Evolutionary conservation across 2,888 invertebrate genomes (phyloP).

Genomic region (Patella ulyssiponensis): DNA sequence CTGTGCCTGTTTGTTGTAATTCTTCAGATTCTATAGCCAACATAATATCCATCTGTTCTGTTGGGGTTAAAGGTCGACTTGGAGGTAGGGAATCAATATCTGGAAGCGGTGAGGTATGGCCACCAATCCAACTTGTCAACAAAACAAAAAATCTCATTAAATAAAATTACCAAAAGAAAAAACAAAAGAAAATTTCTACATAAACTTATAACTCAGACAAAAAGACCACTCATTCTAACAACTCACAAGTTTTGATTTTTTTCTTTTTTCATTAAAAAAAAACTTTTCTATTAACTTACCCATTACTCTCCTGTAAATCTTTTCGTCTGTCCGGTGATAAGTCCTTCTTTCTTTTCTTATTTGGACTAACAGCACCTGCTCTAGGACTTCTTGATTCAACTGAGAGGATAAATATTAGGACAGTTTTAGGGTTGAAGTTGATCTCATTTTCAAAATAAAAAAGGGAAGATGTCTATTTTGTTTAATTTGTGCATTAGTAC

Average conservation of each 20-base stretch:
- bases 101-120: constrained; percentile 16
- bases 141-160: not conserved
- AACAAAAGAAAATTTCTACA: not conserved
- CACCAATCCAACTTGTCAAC: constrained; percentile 4
- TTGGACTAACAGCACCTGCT: not conserved
- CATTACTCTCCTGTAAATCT: not conserved
- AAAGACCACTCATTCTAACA: no score
- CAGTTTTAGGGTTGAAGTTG: no score
- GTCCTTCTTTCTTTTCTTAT: not conserved
- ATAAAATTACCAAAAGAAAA: not conserved
- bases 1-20: constrained; percentile 51
- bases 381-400: constrained; percentile 5
- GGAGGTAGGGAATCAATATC: constrained; percentile 50
- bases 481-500: no score
- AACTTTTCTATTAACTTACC: not conserved
- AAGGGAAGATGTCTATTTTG: no score
- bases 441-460: no score
- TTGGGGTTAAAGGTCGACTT: constrained; percentile 70
- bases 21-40: constrained; percentile 63
- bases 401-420: not conserved
- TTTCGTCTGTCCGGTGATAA: not conserved
- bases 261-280: no score
- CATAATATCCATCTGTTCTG: constrained; percentile 71
- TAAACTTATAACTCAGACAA: no score
- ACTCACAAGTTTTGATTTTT: no score